Evolutionary conservation across 2,888 invertebrate genomes (phyloP).

Genomic region (Campoplex capitator): DNA sequence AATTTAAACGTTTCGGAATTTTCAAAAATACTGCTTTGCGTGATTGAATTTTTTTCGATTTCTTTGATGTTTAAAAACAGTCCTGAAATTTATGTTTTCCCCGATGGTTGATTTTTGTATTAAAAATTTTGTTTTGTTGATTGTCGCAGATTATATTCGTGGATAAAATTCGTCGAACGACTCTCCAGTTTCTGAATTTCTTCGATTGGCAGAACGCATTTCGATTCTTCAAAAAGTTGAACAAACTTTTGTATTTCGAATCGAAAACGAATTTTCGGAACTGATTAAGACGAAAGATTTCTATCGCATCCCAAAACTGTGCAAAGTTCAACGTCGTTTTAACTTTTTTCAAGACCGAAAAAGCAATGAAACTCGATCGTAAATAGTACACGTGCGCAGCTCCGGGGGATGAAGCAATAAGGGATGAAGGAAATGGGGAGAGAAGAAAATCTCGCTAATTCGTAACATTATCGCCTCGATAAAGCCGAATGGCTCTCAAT

Average conservation of each 20-base stretch:
- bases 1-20: too few species aligned
- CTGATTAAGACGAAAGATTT: neutral
- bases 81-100: too few species aligned
- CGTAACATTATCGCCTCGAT: slow-evolving; percentile 83
- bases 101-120: too few species aligned
- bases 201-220: too few species aligned
- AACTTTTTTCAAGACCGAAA: neutral
- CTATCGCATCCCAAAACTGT: neutral
- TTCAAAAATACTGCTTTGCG: too few species aligned
- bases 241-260: neutral
- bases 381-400: neutral
- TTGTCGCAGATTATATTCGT: too few species aligned
- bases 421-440: slow-evolving; percentile 55
- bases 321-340: neutral
- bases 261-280: neutral
- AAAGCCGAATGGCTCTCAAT: slow-evolving; percentile 80
- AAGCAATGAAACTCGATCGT: neutral
- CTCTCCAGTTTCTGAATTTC: too few species aligned
- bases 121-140: too few species aligned
- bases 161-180: too few species aligned
- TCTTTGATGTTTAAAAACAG: neutral
- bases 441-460: slow-evolving; percentile 83
- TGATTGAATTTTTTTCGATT: too few species aligned
- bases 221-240: too few species aligned
- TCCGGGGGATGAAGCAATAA: neutral